phyloP scores from a whole-genome alignment of 2,797 vertebrate species.

The Microtus agrestis region DNA sequence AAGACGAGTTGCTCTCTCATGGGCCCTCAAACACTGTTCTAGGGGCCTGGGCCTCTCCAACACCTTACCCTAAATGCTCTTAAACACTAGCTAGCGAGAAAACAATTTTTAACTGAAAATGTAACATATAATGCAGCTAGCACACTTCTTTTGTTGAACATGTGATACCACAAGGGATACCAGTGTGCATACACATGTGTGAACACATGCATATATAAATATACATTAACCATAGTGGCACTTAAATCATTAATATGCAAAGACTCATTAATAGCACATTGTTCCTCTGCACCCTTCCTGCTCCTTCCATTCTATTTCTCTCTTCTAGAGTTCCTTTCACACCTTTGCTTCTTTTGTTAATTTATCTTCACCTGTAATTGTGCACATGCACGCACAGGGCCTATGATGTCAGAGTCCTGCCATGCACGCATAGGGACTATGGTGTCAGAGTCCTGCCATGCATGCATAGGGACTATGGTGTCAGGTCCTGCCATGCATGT shows the following conservation, averaged over 20 bases:
- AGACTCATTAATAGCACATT: neutral
- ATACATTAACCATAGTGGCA: neutral
- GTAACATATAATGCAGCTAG: neutral
- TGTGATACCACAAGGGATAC: neutral
- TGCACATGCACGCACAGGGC: neutral
- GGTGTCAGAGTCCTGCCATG: neutral
- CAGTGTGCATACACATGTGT: neutral
- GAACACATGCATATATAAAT: neutral
- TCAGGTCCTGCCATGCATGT: neutral
- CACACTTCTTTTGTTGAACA: neutral
- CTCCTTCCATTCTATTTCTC: neutral
- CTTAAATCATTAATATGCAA: neutral
- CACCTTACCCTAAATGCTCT: slow-evolving; percentile 3
- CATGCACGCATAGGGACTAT: neutral
- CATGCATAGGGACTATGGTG: neutral
- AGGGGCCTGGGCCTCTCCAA: neutral
- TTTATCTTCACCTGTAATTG: neutral
- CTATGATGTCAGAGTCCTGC: neutral
- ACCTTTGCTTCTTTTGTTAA: neutral
- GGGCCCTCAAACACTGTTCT: neutral
- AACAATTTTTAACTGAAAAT: slow-evolving; percentile 14
- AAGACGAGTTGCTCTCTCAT: neutral
- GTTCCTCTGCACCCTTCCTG: accelerated
- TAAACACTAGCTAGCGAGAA: slow-evolving; percentile 35
- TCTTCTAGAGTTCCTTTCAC: neutral